Conservation (phyloP, 1,140 invertebrate genomes). For the Tribolium castaneum region DNA sequence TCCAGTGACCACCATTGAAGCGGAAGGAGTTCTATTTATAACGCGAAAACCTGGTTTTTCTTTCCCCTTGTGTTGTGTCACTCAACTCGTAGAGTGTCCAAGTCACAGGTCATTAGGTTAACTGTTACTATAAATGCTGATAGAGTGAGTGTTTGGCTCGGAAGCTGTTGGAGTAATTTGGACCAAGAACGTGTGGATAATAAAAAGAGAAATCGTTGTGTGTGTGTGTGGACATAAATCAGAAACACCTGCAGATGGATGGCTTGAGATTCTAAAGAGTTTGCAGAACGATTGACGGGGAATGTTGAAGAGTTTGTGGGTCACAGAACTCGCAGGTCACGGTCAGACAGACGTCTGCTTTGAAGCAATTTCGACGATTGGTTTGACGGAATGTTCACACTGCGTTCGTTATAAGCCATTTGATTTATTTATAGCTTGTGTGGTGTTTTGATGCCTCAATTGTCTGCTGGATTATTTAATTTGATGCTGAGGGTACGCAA, state of each 20-base stretch:
- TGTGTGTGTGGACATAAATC: neutral
- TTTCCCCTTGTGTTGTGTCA: neutral
- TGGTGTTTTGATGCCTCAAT: constrained; percentile 13
- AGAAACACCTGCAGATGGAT: neutral
- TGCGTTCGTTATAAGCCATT: neutral
- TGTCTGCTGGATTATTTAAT: neutral
- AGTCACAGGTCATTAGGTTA: constrained; percentile 29
- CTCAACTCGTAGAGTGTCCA: constrained; percentile 10
- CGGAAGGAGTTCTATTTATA: constrained; percentile 1
- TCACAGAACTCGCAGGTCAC: constrained; percentile 24
- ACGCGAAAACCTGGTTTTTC: neutral
- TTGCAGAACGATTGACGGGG: neutral
- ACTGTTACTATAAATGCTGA: constrained; percentile 14
- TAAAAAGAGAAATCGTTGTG: neutral
- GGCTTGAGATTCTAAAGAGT: neutral
- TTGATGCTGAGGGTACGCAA: too few relatives aligned
- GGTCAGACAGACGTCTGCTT: constrained; percentile 24
- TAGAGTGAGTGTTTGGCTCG: neutral
- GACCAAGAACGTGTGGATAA: neutral
- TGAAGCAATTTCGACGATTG: neutral
- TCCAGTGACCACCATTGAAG: neutral
- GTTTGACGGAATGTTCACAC: neutral
- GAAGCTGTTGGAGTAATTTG: neutral
- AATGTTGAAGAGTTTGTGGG: constrained; percentile 27
- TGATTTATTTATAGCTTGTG: constrained; percentile 16